Conservation (phyloP, 2,797 vertebrate species). For the Lophotriccus pileatus region DNA sequence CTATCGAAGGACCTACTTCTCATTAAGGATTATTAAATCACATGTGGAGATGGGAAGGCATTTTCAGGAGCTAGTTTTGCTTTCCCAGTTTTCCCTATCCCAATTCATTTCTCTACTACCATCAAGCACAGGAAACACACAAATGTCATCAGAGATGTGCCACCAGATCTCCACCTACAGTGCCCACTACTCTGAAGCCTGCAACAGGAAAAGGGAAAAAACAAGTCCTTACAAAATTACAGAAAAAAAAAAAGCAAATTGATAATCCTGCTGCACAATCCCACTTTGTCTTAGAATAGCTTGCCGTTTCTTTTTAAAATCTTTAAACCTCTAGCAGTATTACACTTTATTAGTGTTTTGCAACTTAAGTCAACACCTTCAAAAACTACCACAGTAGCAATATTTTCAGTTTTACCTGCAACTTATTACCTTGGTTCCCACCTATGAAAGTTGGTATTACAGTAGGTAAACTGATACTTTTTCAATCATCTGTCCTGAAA, state of each 20-base stretch:
- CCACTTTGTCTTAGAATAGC: not conserved
- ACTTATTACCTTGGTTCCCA: not conserved
- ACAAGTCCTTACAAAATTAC: not conserved
- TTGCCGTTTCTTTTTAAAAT: not conserved
- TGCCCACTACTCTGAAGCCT: not conserved
- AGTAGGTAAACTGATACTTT: not conserved
- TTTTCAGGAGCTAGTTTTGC: constrained; percentile 31
- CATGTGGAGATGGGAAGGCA: constrained; percentile 15
- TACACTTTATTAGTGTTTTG: not conserved
- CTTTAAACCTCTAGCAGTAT: not conserved
- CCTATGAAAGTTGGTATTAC: not conserved
- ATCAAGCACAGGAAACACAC: not conserved
- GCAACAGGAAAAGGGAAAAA: not conserved
- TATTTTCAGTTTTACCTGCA: not conserved
- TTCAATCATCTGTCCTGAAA: not conserved
- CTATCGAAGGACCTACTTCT: constrained; percentile 43
- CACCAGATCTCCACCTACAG: not conserved
- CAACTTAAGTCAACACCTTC: not conserved
- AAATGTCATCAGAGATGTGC: not conserved
- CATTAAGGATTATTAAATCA: constrained; percentile 53
- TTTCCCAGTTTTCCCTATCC: not conserved
- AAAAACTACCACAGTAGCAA: not conserved
- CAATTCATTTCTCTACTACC: not conserved
- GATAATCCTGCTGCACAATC: not conserved
- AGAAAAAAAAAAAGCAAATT: not conserved